A percentile compares a stretch with the other conserved stretches of the same genome.
phyloP scores from a whole-genome alignment of 2,797 vertebrate species.

The Rhinella marina region DNA sequence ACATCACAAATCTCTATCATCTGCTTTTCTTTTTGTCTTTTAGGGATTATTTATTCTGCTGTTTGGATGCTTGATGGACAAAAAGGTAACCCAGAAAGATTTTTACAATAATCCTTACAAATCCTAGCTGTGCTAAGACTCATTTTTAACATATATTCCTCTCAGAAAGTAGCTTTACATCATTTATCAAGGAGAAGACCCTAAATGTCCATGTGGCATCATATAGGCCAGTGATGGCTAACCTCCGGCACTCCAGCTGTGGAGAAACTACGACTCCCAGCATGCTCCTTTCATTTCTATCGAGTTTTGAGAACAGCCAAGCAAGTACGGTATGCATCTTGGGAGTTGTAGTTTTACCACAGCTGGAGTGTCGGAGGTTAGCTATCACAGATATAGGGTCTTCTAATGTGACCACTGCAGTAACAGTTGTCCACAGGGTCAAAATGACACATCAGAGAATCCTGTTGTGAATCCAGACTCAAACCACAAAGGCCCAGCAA shows the following conservation, averaged over 20 bases:
- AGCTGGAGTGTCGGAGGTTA: too few species aligned
- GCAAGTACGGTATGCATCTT: too few species aligned
- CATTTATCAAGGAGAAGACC: neutral
- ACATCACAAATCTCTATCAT: neutral
- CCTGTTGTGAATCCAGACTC: neutral
- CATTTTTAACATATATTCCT: neutral
- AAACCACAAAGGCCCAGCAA: neutral
- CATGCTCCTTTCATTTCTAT: too few species aligned
- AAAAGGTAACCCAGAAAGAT: constrained; percentile 73
- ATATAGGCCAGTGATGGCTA: too few species aligned
- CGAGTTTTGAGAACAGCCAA: too few species aligned
- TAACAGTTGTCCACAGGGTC: neutral
- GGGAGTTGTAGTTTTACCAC: too few species aligned
- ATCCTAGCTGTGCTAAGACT: neutral
- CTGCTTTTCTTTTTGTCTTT: constrained; percentile 52
- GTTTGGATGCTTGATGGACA: constrained; percentile 80
- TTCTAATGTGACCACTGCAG: neutral
- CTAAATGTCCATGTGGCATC: neutral
- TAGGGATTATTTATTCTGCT: constrained; percentile 82
- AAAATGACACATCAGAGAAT: neutral
- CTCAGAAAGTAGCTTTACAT: neutral
- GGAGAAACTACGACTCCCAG: too few species aligned
- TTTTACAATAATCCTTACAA: neutral
- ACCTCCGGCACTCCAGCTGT: too few species aligned
- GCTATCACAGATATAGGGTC: too few species aligned